phyloP scores from a whole-genome alignment of 2,888 invertebrate species.

The Acleris sparsana region DNA sequence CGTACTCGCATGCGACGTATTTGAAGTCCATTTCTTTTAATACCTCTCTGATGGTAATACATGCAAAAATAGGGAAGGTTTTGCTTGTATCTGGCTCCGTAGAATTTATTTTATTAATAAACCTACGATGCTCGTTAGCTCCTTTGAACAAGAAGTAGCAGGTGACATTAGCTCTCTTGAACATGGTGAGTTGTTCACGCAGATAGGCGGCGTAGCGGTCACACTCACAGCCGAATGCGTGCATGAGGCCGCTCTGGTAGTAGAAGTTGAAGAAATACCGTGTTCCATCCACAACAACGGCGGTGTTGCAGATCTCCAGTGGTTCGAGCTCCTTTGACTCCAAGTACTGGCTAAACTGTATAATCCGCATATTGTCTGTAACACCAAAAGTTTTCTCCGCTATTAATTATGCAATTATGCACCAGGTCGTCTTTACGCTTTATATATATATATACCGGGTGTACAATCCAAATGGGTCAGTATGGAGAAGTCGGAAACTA shows the following conservation, averaged over 20 bases:
- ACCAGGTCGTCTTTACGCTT: too few species aligned
- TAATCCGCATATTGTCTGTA: slow-evolving; percentile 7
- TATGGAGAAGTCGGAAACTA: too few species aligned
- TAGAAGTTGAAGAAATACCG: slow-evolving; percentile 49
- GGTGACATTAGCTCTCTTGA: slow-evolving; percentile 49
- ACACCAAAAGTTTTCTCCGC: too few species aligned
- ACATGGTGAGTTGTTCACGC: slow-evolving; percentile 44
- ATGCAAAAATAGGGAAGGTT: slow-evolving; percentile 44
- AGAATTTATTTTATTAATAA: too few species aligned
- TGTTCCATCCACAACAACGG: slow-evolving; percentile 55
- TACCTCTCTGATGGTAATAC: slow-evolving; percentile 46
- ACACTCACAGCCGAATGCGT: slow-evolving; percentile 50
- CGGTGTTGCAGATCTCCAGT: slow-evolving; percentile 42
- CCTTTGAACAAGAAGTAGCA: slow-evolving; percentile 58
- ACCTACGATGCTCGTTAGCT: slow-evolving; percentile 40
- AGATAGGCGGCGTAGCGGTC: slow-evolving; percentile 49
- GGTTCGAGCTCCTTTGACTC: slow-evolving; percentile 15
- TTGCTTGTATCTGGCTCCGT: slow-evolving; percentile 1
- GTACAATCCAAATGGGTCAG: too few species aligned
- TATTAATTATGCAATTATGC: too few species aligned
- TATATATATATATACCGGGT: too few species aligned
- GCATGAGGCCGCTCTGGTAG: slow-evolving; percentile 39
- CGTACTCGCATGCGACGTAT: slow-evolving; percentile 46
- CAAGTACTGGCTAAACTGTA: slow-evolving; percentile 13
- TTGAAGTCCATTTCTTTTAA: slow-evolving; percentile 50